These are phyloP conservation scores for Chironomus tentans DNA, from an alignment of 2,888 invertebrate genomes.

Conservation along the genomic window DNA sequence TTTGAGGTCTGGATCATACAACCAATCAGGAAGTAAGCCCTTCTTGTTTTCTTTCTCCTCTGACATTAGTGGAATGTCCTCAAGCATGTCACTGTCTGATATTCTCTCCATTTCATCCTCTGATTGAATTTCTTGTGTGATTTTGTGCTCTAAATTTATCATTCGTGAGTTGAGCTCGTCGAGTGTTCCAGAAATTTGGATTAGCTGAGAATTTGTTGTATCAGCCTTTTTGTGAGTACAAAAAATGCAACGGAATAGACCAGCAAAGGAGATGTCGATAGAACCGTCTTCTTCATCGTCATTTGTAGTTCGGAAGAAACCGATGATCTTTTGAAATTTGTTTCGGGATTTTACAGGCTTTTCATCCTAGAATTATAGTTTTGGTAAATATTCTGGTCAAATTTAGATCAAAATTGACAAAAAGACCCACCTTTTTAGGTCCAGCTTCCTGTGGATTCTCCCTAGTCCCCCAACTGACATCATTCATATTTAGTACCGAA, in stretches of 20 bases:
- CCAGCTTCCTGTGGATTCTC: slow-evolving; percentile 49
- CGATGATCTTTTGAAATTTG: slow-evolving; percentile 30
- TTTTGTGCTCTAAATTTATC: slow-evolving; percentile 40
- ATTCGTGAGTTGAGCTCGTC: slow-evolving; percentile 42
- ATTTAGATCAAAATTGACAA: background rate
- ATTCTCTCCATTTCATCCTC: background rate
- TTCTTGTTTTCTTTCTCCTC: background rate
- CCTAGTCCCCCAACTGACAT: slow-evolving; percentile 90
- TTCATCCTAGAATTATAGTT: background rate
- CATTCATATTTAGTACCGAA: slow-evolving; percentile 85
- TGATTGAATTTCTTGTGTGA: slow-evolving; percentile 4
- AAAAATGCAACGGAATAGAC: slow-evolving; percentile 47
- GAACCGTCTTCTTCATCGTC: slow-evolving; percentile 42
- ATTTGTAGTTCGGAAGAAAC: slow-evolving; percentile 33
- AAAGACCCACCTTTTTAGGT: slow-evolving; percentile 17
- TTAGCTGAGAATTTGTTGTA: slow-evolving; percentile 42
- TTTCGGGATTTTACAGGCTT: slow-evolving; percentile 27
- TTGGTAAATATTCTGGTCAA: background rate
- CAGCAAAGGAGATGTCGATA: slow-evolving; percentile 46
- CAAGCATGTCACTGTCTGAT: slow-evolving; percentile 27
- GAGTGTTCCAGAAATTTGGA: slow-evolving; percentile 41
- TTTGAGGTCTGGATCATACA: slow-evolving; percentile 56
- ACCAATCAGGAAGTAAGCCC: slow-evolving; percentile 48
- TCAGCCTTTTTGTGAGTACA: slow-evolving; percentile 44
- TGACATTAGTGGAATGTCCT: slow-evolving; percentile 4